Evolutionary conservation across 2,113 vertebrate genomes (phyloP), one percentile per base, ranked within the genome.

Genomic region (Syngnathoides biaculeatus): DNA sequence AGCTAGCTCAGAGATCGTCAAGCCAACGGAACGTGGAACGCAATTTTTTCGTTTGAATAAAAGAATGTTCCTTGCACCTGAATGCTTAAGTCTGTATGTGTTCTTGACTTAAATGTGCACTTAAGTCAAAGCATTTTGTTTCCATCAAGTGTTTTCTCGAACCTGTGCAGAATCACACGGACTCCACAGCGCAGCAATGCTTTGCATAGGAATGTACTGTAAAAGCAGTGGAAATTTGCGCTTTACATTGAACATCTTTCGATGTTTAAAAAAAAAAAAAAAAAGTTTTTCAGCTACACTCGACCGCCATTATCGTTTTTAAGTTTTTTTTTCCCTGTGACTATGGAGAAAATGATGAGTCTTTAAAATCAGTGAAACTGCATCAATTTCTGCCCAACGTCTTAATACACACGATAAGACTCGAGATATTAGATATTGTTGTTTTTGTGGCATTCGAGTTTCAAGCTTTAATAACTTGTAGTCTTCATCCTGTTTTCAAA

Each of bases 1-100:
- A 71, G 78, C 75, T 79, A 80, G 73, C 57, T 47, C 22, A 0
- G 52, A 48, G 0, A 20, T 22, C 24, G 2, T 50, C 7, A 52
- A 6, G 47, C 58, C 1, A 15, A 15, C 7, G 1, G 12, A 6
- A 38, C 40, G 3, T 40, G 55, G 15, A 2, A 26, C 14, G 1
- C 5, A 5, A n/a, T n/a, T 14, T 13, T 74, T 56, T 14, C 2
- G 0, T 63, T 52, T 14, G 55, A 2, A 2, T 47, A 2, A 11
- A 8, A 47, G 2, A 35, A 5, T 14, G 15, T 2, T 0, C 0
- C 1, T 30, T 52, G 19, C 8, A 14, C 7, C 8, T 12, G 64
- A 59, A 30, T 10, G 14, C 11, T 62, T 43, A 12, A 42, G n/a
- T 42, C 19, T 24, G 11, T 5, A 2, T 24, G 13, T 2, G 13